These are phyloP conservation scores for Gibbula magus DNA, from an alignment of 2,888 invertebrate species.

Conservation along the genomic window DNA sequence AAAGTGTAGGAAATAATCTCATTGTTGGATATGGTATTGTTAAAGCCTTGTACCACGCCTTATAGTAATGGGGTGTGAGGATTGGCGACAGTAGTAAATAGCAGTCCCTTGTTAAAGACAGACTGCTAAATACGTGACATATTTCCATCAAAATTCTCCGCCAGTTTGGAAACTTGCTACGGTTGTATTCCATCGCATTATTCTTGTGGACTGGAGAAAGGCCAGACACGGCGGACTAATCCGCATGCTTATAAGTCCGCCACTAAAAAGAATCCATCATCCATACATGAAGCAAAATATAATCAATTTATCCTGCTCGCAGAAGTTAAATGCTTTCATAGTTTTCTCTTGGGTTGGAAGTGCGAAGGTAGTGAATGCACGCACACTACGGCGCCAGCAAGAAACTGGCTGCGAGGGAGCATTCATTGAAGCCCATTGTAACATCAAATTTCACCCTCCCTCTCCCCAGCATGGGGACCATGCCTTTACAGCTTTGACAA, in stretches of 20 bases:
- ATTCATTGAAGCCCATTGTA: conserved; percentile 29
- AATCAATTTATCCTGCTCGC: conserved; percentile 36
- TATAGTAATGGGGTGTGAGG: neutral
- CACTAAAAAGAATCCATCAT: conserved; percentile 35
- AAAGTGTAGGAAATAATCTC: neutral
- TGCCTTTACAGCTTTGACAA: conserved; percentile 2
- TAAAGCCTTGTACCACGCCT: neutral
- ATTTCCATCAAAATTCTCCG: conserved; percentile 7
- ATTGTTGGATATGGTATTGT: neutral
- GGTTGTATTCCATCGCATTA: conserved; percentile 4
- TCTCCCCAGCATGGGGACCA: neutral
- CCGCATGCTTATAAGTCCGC: neutral
- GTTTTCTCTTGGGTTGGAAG: conserved; percentile 28
- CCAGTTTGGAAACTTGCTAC: neutral
- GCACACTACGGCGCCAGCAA: conserved; percentile 31
- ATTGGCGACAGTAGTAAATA: neutral
- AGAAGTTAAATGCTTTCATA: conserved; percentile 38
- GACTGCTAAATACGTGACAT: neutral
- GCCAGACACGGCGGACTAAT: neutral
- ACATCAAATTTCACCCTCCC: neutral
- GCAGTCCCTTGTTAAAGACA: neutral
- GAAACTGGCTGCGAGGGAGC: conserved; percentile 32
- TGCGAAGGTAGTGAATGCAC: neutral
- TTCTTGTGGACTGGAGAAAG: neutral
- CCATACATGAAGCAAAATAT: conserved; percentile 30